These are phyloP conservation scores for Plestiodon gilberti DNA, from an alignment of 2,113 vertebrate species.

Conservation along the genomic window DNA sequence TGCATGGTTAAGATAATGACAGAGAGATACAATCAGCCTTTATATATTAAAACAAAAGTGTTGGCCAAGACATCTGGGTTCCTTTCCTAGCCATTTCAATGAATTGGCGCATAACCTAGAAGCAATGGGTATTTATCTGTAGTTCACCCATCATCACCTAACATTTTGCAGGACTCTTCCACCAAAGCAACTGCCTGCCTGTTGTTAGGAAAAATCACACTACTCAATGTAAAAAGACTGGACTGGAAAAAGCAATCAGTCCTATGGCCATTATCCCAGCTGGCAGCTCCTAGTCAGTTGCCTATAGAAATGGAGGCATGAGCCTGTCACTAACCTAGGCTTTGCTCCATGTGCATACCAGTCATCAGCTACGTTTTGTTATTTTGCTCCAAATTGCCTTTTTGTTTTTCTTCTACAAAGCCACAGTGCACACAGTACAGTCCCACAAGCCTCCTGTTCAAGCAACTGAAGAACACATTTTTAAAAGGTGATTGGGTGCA, in stretches of 20 bases:
- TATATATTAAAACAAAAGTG: neutral
- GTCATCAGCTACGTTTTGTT: neutral
- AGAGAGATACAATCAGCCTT: neutral
- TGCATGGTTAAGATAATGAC: neutral
- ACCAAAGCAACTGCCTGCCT: neutral
- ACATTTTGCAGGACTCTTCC: constrained; percentile 3
- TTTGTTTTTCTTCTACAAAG: neutral
- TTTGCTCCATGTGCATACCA: neutral
- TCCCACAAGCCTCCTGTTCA: neutral
- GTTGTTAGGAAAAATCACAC: neutral
- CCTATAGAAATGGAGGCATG: neutral
- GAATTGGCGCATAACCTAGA: neutral
- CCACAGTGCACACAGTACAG: neutral
- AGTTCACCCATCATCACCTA: neutral
- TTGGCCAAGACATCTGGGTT: neutral
- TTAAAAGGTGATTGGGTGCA: neutral
- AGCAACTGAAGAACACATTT: neutral
- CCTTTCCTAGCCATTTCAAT: neutral
- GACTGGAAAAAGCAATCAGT: neutral
- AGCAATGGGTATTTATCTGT: neutral
- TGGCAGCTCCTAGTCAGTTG: neutral
- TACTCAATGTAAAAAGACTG: neutral
- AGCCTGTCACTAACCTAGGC: neutral
- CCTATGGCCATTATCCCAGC: neutral
- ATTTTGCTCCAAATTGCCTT: neutral